Base-by-base conservation (phyloP, 2,797 vertebrate genomes). In the Melanotaenia trifasciata region DNA sequence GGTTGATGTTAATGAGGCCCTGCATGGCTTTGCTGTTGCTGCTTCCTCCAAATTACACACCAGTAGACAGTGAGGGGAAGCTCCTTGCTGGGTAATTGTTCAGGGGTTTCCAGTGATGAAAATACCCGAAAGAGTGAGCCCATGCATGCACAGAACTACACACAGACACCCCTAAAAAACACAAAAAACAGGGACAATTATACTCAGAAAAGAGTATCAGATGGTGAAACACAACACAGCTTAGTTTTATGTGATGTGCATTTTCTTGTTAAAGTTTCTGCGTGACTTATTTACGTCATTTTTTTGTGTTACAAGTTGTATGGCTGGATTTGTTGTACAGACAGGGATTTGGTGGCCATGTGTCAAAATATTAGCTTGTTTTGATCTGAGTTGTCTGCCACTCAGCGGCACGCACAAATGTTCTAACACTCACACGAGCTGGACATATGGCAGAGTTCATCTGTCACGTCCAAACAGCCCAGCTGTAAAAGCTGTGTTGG, bases 401-500 rank as follows among this genome's bases (percentile, higher is more conserved):
- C 78, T 64, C 70, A 84, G 60, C 72, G 28, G 61, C 57, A 56
- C 72, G 65, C 57, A 69, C 70, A 77, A 59, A 73, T 43, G 53
- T 65, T 4, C 18, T 66, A 3, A 64, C 64, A 71, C 28, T 63
- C 53, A 50, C 2, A 7, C 64, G 66, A 32, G 0, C 20, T 60
- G 67, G 72, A 87, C 89, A 90, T 85, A 87, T 85, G 90, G 84
- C 82, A 67, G 73, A 66, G 74, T 85, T 88, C 86, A 86, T 87
- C 84, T 45, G 36, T 91, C 78, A 80, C 87, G 80, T 87, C 84
- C 84, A 84, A 84, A 83, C 78, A 80, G 74, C 63, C 79, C 84
- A 89, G 88, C 89, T 89, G 83, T 88, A 81, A 86, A 91, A 88
- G 83, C 88, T 43, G 59, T 79, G 85, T 82, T 84, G 85, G 90